Evolutionary conservation across 2,797 vertebrate genomes (phyloP).

Genomic region (Podarcis lilfordi): DNA sequence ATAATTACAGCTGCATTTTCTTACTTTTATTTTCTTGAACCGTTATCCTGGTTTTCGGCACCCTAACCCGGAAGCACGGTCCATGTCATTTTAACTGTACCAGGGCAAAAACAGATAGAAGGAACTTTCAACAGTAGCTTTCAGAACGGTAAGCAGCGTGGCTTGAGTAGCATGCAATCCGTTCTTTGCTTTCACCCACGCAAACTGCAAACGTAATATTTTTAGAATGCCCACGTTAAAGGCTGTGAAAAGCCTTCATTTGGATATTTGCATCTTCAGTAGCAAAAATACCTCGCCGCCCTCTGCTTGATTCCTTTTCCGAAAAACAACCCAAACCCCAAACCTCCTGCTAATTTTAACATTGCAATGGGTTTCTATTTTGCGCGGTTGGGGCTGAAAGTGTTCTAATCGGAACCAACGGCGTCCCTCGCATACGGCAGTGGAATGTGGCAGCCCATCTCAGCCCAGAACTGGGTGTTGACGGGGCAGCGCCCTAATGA

Average conservation of each 20-base stretch:
- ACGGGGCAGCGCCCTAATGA: too few relatives aligned
- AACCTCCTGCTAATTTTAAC: background rate
- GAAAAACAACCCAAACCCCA: background rate
- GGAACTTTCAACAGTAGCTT: background rate
- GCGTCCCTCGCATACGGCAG: background rate
- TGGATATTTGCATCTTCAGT: background rate
- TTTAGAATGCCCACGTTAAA: slow-evolving; percentile 1
- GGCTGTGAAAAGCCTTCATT: background rate
- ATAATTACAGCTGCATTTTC: background rate
- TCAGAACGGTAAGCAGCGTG: background rate
- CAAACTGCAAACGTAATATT: background rate
- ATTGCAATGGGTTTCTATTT: background rate
- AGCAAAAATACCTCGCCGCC: background rate
- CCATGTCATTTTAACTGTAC: background rate
- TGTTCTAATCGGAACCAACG: background rate
- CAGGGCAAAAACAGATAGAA: background rate
- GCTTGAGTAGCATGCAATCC: background rate
- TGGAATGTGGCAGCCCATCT: background rate
- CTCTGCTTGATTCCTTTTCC: background rate
- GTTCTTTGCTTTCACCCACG: background rate
- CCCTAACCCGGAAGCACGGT: background rate
- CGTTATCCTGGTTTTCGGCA: background rate
- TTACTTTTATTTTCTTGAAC: background rate
- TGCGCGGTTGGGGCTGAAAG: too few relatives aligned
- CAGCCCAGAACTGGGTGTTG: too few relatives aligned